Evolutionary conservation across 2,113 vertebrate genomes (phyloP), one percentile per base, ranked within the genome.

Genomic region (Octodon degus): DNA sequence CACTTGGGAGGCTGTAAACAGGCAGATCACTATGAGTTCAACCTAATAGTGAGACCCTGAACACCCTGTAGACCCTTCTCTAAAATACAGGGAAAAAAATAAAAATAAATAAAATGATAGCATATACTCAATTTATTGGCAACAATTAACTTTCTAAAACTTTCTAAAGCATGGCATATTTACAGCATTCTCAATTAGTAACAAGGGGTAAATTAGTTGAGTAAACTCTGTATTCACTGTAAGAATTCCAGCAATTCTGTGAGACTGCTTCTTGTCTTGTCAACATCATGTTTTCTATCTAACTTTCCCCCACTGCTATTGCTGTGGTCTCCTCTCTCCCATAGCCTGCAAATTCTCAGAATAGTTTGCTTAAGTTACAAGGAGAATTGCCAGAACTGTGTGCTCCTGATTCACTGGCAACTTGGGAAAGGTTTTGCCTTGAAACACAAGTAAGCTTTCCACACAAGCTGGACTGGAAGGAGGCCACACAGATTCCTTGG

Each of bases 401-500:
- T 86, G 6, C 47, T 89, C 62, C 76, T 89, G 84, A 74, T 55
- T 74, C 55, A 47, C 77, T 67, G 81, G 68, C 89, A 92, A 80
- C 40, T 89, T 91, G 83, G 93, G 84, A 94, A 90, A 19, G 30
- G 24, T 91, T 97, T 93, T 88, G 63, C 72, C 77, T 89, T 65
- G 68, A 88, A 95, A 96, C 79, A 86, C 37, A 19, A 95, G 86
- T 65, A 85, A 86, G 27, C 19, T 19, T 67, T 95, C 50, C n/a
- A 7, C 25, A 70, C 14, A 77, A 90, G 74, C 16, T 80, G 50
- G 53, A 72, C 76, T 40, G 13, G 53, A 86, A 25, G 70, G 74
- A 16, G 47, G 65, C 80, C 95, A 96, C 90, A 86, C 95, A 96
- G 79, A 92, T 63, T 84, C 50, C 63, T 95, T 94, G 93, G 91